Evolutionary conservation across 2,888 invertebrate genomes (phyloP).

Genomic region (Eumerus sabulonum): DNA sequence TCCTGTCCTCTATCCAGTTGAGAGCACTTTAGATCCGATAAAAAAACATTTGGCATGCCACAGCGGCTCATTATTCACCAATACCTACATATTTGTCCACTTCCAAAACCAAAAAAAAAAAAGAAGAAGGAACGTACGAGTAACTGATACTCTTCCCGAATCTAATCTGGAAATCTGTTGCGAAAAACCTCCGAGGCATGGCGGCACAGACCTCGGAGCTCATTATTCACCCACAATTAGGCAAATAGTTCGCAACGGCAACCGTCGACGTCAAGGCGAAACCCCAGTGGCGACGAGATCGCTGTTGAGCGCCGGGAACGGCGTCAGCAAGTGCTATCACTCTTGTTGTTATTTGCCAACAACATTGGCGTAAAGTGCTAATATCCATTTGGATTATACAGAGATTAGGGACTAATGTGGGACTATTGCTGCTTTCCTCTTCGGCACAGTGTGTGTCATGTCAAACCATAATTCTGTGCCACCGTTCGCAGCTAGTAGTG

Average conservation of each 20-base stretch:
- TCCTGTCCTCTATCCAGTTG: background rate
- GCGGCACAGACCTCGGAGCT: conserved; percentile 11
- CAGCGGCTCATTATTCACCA: no score
- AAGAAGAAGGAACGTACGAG: no score
- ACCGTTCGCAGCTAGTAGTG: conserved; percentile 46
- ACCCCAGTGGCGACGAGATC: background rate
- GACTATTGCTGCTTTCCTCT: conserved; percentile 17
- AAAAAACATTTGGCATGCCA: background rate
- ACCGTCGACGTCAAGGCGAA: no score
- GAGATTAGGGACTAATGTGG: conserved; percentile 64
- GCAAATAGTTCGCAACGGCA: conserved; percentile 55
- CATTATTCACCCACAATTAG: conserved; percentile 61
- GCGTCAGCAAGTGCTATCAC: conserved; percentile 49
- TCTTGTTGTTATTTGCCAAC: conserved; percentile 26
- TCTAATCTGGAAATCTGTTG: background rate
- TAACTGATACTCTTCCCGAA: no score
- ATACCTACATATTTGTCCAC: no score
- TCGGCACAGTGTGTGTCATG: conserved; percentile 47
- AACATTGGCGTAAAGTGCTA: conserved; percentile 61
- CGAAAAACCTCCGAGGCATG: background rate
- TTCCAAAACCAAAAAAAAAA: no score
- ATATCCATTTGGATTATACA: conserved; percentile 65
- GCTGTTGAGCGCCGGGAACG: conserved; percentile 1
- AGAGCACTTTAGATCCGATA: background rate
- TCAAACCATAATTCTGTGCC: conserved; percentile 63